Evolutionary conservation across 1,140 invertebrate genomes (phyloP).

Genomic region (Pseudomyrmex cubaensis): DNA sequence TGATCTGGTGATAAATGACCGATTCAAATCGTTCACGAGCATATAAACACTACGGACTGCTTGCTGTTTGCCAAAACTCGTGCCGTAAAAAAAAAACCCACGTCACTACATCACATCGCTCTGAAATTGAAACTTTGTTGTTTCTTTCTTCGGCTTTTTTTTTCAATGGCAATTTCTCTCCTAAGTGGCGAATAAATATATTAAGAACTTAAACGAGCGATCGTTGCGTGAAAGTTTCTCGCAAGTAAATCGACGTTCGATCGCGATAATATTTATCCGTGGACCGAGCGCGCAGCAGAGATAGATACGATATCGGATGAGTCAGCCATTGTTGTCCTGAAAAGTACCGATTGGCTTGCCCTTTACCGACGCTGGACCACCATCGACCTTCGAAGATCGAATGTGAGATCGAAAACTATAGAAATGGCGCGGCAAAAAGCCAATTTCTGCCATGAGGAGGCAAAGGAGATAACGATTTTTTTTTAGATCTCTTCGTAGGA

Average conservation of each 20-base stretch:
- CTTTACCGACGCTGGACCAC: conserved; percentile 57
- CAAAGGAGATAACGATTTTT: conserved; percentile 40
- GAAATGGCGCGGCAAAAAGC: conserved; percentile 35
- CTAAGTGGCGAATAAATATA: conserved; percentile 25
- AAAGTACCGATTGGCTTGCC: conserved; percentile 62
- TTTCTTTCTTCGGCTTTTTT: neutral
- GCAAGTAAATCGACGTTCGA: conserved; percentile 47
- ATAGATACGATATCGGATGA: conserved; percentile 68
- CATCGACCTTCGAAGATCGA: conserved; percentile 60
- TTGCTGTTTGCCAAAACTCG: conserved; percentile 22
- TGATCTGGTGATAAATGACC: conserved; percentile 25
- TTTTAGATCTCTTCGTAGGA: conserved; percentile 26
- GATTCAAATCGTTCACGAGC: conserved; percentile 49
- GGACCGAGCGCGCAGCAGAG: conserved; percentile 37
- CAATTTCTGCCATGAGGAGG: conserved; percentile 15
- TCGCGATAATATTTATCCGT: conserved; percentile 53
- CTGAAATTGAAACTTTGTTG: neutral
- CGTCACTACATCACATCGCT: neutral
- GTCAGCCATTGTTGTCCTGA: conserved; percentile 71
- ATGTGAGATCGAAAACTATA: conserved; percentile 25
- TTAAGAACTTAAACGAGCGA: conserved; percentile 22
- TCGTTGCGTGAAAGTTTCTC: neutral
- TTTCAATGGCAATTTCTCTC: neutral
- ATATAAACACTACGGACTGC: conserved; percentile 35
- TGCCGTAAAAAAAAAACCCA: conserved; percentile 11